phyloP scores from a whole-genome alignment of 2,888 invertebrate species.

The Desoria tigrina region DNA sequence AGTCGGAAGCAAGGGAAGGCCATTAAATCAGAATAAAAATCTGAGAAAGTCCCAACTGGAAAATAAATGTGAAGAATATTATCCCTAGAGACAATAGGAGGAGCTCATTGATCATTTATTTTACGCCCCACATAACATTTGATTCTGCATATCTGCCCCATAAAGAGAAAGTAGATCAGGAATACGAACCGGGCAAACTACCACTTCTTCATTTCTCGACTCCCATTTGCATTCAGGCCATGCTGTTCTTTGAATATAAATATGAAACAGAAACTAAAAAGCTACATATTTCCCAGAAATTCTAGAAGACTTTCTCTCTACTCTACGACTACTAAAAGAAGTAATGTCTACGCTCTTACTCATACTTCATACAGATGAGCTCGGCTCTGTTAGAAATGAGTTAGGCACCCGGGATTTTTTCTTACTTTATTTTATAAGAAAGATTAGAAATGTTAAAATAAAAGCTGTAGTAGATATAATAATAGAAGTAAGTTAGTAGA shows the following conservation, averaged over 20 bases:
- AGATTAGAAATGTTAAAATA: too few species aligned
- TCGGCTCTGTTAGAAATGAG: too few species aligned
- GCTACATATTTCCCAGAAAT: neutral
- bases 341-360: too few species aligned
- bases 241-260: constrained; percentile 18
- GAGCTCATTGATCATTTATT: constrained; percentile 36
- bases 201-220: constrained; percentile 13
- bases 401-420: too few species aligned
- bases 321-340: too few species aligned
- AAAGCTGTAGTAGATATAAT: too few species aligned
- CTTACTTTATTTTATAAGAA: too few species aligned
- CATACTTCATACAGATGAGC: too few species aligned
- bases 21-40: constrained; percentile 26
- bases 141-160: constrained; percentile 24
- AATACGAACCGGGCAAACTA: constrained; percentile 6
- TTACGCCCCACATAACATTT: constrained; percentile 25
- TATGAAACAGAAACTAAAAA: constrained; percentile 13
- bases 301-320: too few species aligned
- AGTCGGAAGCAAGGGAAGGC: neutral
- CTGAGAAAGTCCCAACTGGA: constrained; percentile 16
- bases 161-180: constrained; percentile 22
- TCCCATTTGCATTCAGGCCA: constrained; percentile 18
- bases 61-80: constrained; percentile 17
- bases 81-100: constrained; percentile 25
- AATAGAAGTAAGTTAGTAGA: too few species aligned